Conservation (phyloP, 1,140 invertebrate genomes). For the Oreohelix idahoensis region DNA sequence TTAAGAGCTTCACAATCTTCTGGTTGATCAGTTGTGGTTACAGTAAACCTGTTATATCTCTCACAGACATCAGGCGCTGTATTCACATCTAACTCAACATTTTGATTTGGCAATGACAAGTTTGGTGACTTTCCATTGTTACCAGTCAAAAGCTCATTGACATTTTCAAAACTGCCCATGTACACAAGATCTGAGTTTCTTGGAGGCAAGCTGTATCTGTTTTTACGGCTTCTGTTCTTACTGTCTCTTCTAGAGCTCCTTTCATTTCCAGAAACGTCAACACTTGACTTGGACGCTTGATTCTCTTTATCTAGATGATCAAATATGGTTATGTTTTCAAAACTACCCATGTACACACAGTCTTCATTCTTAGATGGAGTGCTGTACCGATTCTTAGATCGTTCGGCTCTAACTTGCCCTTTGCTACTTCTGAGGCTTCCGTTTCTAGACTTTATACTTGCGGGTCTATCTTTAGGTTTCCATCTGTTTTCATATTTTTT, state of each 20-base stretch:
- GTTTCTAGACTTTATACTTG: too few relatives aligned
- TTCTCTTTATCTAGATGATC: background rate
- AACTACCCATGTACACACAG: constrained; percentile 29
- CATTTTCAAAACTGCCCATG: constrained; percentile 28
- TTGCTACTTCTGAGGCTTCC: too few relatives aligned
- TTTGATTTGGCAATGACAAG: background rate
- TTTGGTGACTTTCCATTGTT: background rate
- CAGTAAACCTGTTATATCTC: background rate
- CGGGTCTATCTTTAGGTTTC: background rate
- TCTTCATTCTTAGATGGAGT: constrained; percentile 21
- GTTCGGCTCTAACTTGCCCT: too few relatives aligned
- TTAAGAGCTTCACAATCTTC: background rate
- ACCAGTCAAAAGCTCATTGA: background rate
- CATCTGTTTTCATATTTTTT: too few relatives aligned
- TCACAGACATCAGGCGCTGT: background rate
- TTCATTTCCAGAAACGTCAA: background rate
- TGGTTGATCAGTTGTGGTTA: background rate
- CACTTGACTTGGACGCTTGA: background rate
- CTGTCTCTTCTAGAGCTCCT: background rate
- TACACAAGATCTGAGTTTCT: constrained; percentile 16
- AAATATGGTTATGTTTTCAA: constrained; percentile 3
- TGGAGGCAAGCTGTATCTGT: constrained; percentile 15
- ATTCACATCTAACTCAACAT: too few relatives aligned
- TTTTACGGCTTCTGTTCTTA: background rate
- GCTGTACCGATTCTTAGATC: constrained; percentile 11